phyloP scores from a whole-genome alignment of 2,113 vertebrate genomes.

The Lates calcarifer region DNA sequence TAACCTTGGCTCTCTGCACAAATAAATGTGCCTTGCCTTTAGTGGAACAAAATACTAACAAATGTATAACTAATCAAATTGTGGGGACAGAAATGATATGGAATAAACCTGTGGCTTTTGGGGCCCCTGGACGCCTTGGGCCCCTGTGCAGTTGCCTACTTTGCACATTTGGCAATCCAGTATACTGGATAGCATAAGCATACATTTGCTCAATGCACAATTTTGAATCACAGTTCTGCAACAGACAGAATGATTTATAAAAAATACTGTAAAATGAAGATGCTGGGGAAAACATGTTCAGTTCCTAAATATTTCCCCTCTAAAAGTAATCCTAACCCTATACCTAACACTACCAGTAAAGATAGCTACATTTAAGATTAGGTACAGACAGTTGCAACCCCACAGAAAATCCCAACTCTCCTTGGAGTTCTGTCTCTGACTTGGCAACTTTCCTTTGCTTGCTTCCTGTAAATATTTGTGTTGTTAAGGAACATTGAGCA shows the following conservation, averaged over 20 bases:
- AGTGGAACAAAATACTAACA: not conserved
- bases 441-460: conserved; percentile 9
- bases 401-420: not conserved
- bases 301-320: not conserved
- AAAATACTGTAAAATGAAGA: too few relatives aligned
- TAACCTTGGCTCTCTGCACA: not conserved
- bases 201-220: not conserved
- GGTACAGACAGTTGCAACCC: not conserved
- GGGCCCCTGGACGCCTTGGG: not conserved
- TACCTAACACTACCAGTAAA: not conserved
- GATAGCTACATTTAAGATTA: not conserved
- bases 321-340: too few relatives aligned
- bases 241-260: too few relatives aligned
- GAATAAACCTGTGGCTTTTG: not conserved
- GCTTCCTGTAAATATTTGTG: conserved; percentile 67
- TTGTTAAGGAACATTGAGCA: conserved; percentile 42
- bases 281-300: not conserved
- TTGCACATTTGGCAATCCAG: not conserved
- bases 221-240: not conserved
- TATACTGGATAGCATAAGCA: too few relatives aligned
- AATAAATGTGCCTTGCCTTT: not conserved
- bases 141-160: not conserved
- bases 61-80: not conserved
- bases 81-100: not conserved
- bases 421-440: conserved; percentile 8